Percentiles rank a stretch among this genome's conserved stretches.
Conservation (phyloP, 1,140 invertebrate genomes). For the Aporrectodea caliginosa region DNA sequence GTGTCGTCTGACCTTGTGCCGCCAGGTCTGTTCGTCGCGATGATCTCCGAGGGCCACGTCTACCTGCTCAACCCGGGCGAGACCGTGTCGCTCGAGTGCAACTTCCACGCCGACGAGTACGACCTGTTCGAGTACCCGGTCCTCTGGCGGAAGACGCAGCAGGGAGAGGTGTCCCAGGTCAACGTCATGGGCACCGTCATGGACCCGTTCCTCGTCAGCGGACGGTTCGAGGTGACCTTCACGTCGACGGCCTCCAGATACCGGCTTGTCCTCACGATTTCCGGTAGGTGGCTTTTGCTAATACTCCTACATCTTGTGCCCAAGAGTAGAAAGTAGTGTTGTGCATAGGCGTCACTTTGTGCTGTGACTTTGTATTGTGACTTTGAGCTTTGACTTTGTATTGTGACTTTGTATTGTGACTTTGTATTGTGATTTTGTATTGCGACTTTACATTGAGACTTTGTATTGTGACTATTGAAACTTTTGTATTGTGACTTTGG, state of each 20-base stretch:
- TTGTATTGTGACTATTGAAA: too few species aligned
- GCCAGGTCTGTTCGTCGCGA: constrained; percentile 9
- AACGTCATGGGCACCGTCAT: constrained; percentile 20
- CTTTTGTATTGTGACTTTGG: too few species aligned
- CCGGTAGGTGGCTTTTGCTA: constrained; percentile 12
- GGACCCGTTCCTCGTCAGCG: neutral
- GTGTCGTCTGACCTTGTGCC: neutral
- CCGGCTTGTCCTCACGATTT: constrained; percentile 4
- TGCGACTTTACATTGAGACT: too few species aligned
- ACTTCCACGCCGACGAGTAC: constrained; percentile 22
- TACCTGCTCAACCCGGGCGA: constrained; percentile 6
- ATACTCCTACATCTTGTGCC: too few species aligned
- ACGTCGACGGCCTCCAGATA: constrained; percentile 3
- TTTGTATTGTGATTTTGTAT: too few species aligned
- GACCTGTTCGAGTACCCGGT: constrained; percentile 14
- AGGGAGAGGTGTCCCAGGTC: constrained; percentile 5
- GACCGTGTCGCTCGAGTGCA: constrained; percentile 12
- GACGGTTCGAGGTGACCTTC: constrained; percentile 8
- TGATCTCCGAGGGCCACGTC: constrained; percentile 15
- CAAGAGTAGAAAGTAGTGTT: too few species aligned
- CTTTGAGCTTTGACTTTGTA: too few species aligned
- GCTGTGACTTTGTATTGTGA: too few species aligned
- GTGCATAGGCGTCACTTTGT: too few species aligned
- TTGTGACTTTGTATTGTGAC: too few species aligned
- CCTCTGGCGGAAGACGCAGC: constrained; percentile 12